Evolutionary conservation across 2,113 vertebrate species (phyloP), one percentile per base, ranked within the genome.

Genomic region (Myotis lucifugus): DNA sequence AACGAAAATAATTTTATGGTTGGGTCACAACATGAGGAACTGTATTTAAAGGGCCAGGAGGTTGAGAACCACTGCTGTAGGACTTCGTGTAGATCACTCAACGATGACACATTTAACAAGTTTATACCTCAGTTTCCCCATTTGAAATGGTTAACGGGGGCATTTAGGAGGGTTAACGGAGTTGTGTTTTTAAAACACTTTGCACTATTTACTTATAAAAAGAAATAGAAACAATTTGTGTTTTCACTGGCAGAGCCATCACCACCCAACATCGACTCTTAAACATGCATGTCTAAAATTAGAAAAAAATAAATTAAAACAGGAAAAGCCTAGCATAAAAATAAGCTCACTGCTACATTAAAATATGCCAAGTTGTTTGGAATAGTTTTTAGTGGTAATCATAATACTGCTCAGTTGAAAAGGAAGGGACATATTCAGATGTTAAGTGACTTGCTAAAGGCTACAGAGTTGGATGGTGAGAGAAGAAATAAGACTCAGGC

Each of bases 291-390:
- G 48, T 79, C 64, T 88, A 93, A 87, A 95, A 91, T 69, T 67
- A 83, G 37, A 84, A 83, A 96, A 93, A 96, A 93, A 48, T n/a
- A 87, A 85, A 87, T 56, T 23, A 48, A 92, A 69, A 59, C 25
- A 76, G 21, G 2, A 25, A 48, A 77, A 46, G 15, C 1, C 14
- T 42, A 37, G 11, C 19, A 54, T 50, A 17, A 48, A 93, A 90
- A 85, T 8, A 54, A 25, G 59, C 25, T 50, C 78, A 82, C 11
- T 59, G 52, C 25, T 85, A 12, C 7, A 46, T 69, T 40, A 79
- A 93, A 94, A 87, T 73, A 83, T 5, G 19, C 34, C 42, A 83
- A 85, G 87, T 90, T 90, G 74, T 59, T 66, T 12, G 14, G 85
- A 72, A 48, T 76, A 34, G 25, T 40, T 82, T 74, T 76, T 34